Evolutionary conservation across 1,140 invertebrate genomes (phyloP), one percentile per base, ranked within the genome.

Genomic region (Bombus picipes): DNA sequence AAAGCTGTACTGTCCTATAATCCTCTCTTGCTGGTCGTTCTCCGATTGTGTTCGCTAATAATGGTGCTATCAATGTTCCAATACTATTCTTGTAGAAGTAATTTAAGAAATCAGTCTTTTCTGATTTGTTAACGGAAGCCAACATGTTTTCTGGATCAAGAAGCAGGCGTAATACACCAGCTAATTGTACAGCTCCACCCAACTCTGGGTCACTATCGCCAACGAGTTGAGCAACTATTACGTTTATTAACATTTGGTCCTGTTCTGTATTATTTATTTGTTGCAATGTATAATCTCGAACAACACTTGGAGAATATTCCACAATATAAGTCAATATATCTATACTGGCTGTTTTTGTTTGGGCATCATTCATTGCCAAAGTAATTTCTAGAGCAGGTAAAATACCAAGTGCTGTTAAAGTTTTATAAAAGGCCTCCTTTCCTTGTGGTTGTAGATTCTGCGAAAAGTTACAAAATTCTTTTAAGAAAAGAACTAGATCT

Each of bases 21-120:
- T 99, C 98, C 95, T 99, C 99, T 93, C 97, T 97, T 79, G 96
- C 97, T 28, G 98, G 98, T 92, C 97, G 97, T 87, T 98, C 98
- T 73, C 98, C 98, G 22, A 97, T 97, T 47, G 99, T 99, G 92
- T 99, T 99, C 32, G 97, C 97, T 92, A 99, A 96, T 84, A 99
- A 95, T 34, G 99, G 99, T 59, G 97, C 98, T 95, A 98, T 98
- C 83, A 99, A 96, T 72, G 98, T 98, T 94, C 99, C 98, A 96
- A 99, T 99, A 96, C 98, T 99, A 95, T 99, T 98, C 94, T 99
- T 99, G 95, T 99, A 99, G 95, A 99, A 99, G 94, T 99, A 99
- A 95, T 98, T 98, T 25, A 99, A 96, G 95, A 99, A 99, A 94
- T 99, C 99, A 47, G 98, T 97, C 94, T 99, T 99, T 95, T 99